Base-by-base conservation (phyloP, 2,797 vertebrate genomes). In the Microhierax caerulescens region DNA sequence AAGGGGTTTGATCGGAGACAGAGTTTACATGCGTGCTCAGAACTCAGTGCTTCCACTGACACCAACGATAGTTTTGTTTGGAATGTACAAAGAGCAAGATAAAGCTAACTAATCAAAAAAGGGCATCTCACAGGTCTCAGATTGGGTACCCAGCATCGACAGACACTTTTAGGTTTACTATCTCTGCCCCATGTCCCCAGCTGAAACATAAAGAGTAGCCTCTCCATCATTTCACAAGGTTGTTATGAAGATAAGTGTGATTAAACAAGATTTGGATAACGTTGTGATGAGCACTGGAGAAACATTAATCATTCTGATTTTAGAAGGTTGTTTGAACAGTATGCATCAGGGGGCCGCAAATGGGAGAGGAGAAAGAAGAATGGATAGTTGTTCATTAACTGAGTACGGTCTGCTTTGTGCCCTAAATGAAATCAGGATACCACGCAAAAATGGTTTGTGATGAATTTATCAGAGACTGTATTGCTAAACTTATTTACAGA, bases 211-310 rank as follows among this genome's bases (percentile, higher is more conserved):
- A 92, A 87, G 54, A 87, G 37, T 87, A 63, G 70, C 91, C 8
- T 0, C 56, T 73, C 56, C 0, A 0, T 91, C 72, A 74, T 77
- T 93, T 89, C 77, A 85, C 54, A 70, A 67, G 43, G 84, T 57
- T 91, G n/a, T 91, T 95, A 91, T 13, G 41, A 94, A 93, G 90
- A 79, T 85, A 83, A 94, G 77, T 88, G 67, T 92, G 80, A 96
- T 90, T 85, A 93, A 94, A 93, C 27, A 90, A 93, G 90, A 85
- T 95, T 94, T 91, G 83, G 81, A 69, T 96, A 91, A 85, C 1
- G 0, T 82, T 32, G 54, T 73, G 47, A 87, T 43, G 36, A 93
- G 48, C 86, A 54, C 70, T 67, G 77, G 67, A 95, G 88, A 76
- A 96, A 76, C 21, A 87, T 92, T 89, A 76, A 89, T 96, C 77